Conservation (phyloP, 2,113 vertebrate species). For the Cebidichthys violaceus region DNA sequence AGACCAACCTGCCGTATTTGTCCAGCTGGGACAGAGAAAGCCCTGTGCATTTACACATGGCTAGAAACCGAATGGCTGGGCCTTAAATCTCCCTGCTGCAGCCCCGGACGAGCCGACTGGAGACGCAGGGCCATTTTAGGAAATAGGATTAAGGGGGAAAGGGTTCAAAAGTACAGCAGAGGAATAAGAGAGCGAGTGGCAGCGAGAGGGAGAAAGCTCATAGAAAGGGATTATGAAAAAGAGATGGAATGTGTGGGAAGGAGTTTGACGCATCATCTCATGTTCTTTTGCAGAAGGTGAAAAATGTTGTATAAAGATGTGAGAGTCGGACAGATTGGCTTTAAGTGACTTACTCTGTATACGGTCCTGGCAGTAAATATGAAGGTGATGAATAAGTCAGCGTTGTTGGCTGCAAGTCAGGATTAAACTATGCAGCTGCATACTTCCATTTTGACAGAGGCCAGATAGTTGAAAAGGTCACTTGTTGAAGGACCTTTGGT, state of each 20-base stretch:
- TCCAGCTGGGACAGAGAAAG: background rate
- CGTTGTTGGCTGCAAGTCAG: constrained; percentile 55
- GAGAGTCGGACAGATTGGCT: constrained; percentile 53
- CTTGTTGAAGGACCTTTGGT: constrained; percentile 48
- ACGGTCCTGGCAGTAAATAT: constrained; percentile 46
- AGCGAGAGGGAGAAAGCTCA: constrained; percentile 35
- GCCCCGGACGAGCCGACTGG: constrained; percentile 20
- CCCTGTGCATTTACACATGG: constrained; percentile 43
- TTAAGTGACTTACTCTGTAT: constrained; percentile 41
- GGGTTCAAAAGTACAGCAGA: constrained; percentile 62
- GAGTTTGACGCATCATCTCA: constrained; percentile 48
- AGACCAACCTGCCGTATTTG: background rate
- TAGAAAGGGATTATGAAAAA: constrained; percentile 50
- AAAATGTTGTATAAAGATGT: constrained; percentile 59
- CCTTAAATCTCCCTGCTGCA: constrained; percentile 43
- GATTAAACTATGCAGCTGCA: constrained; percentile 58
- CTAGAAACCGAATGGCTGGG: constrained; percentile 30
- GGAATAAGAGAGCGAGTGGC: constrained; percentile 46
- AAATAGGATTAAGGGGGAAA: constrained; percentile 69
- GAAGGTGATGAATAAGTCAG: constrained; percentile 70
- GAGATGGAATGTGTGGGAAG: constrained; percentile 58
- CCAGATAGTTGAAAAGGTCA: constrained; percentile 66
- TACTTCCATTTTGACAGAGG: constrained; percentile 51
- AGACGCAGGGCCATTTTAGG: constrained; percentile 67
- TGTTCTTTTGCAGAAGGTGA: constrained; percentile 59